Base-by-base conservation (phyloP, 2,113 vertebrate genomes). In the Boulengeromyrus knoepffleri region DNA sequence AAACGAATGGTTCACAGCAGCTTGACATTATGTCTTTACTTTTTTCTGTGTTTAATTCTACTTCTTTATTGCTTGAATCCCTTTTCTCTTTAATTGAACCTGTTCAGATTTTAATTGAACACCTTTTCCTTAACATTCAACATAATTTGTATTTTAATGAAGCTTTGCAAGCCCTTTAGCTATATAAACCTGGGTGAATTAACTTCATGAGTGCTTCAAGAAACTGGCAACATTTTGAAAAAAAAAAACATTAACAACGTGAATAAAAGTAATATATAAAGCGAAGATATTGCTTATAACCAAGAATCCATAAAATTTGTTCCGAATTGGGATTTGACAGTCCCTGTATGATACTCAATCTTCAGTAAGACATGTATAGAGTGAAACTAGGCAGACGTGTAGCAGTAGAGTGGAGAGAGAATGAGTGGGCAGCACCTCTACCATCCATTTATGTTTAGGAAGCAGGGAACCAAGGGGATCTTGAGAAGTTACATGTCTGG, bases 31-130 rank as follows among this genome's bases (percentile, higher is more conserved):
- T 91, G 93, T 92, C 31, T 88, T 17, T 53, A 83, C 90, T 88
- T 92, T 91, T 90, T 87, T 90, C 88, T 90, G 9, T 90, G 9
- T 62, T 89, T 77, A 85, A 53, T 58, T 90, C 90, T 91, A 90
- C 86, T 80, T 90, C 92, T 93, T 91, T 91, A 85, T 88, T 90
- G 91, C 92, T 91, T 91, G 8, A 89, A 91, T 92, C 92, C 92
- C 92, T 92, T 94, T 91, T 92, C 90, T 93, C 92, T 94, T 94
- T 94, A 94, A 94, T 93, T 94, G 90, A 93, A 93, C 94, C 90
- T 91, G 91, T 92, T 92, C 92, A 90, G 47, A 92, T 88, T 92
- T 94, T 94, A 94, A 94, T 94, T 94, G 91, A 90, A 94, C 92
- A 91, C 88, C 50, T 91, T 94, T 92, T 93, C 47, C 88, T 91